Evolutionary conservation across 1,140 invertebrate genomes (phyloP).

Genomic region (Euborellia annulipes): DNA sequence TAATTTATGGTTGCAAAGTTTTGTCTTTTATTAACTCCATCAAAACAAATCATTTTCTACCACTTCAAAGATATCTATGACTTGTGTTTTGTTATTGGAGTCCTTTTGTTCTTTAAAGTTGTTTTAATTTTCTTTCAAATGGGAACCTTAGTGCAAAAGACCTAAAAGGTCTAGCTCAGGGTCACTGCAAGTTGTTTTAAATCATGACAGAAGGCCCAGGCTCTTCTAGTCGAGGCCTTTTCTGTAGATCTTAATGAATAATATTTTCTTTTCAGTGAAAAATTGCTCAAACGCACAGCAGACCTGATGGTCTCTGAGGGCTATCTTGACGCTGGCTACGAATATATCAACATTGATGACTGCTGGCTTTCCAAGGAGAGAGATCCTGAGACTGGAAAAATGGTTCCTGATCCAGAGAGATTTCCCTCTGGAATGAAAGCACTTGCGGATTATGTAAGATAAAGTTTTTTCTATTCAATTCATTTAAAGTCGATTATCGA

Average conservation of each 20-base stretch:
- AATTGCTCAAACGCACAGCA: conserved; percentile 35
- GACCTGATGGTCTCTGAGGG: conserved; percentile 37
- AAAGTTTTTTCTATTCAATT: not conserved
- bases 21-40: no score
- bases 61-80: no score
- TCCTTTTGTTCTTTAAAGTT: no score
- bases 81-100: no score
- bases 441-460: conserved; percentile 40
- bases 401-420: conserved; percentile 34
- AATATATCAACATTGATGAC: conserved; percentile 43
- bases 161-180: not conserved
- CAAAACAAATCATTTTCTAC: no score
- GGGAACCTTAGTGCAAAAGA: not conserved
- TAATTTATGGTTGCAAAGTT: no score
- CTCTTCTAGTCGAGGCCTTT: no score
- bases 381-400: conserved; percentile 26
- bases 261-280: conserved; percentile 33
- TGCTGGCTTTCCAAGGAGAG: conserved; percentile 38
- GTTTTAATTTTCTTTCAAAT: no score
- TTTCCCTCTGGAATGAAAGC: conserved; percentile 43
- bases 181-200: no score
- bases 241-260: conserved; percentile 7
- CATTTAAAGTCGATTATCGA: no score
- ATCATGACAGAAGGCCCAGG: no score
- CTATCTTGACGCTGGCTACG: conserved; percentile 37